phyloP scores from a whole-genome alignment of 2,113 vertebrate species.

The Circaetus gallicus region DNA sequence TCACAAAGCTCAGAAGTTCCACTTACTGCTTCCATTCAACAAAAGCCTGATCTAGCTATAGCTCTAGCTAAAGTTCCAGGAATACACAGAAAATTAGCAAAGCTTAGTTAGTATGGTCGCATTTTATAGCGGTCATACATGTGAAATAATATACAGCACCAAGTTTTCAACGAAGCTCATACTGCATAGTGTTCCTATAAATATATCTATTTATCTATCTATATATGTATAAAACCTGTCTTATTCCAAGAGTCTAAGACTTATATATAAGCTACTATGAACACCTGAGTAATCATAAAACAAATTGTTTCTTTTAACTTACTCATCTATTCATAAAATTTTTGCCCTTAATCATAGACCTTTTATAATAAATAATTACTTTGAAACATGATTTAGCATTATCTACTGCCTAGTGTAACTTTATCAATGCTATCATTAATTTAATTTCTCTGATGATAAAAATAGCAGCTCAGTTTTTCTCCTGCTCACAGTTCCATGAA shows the following conservation, averaged over 20 bases:
- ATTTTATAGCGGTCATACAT: not conserved
- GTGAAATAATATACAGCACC: not conserved
- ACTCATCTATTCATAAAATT: not conserved
- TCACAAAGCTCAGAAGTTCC: not conserved
- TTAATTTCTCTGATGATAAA: not conserved
- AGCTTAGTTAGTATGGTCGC: not conserved
- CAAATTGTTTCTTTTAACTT: not conserved
- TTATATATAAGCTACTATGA: not conserved
- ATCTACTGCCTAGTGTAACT: not conserved
- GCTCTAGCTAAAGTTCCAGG: not conserved
- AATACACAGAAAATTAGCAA: not conserved
- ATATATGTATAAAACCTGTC: not conserved
- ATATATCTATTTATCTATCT: not conserved
- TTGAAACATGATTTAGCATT: not conserved
- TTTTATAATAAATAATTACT: not conserved
- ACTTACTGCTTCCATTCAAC: not conserved
- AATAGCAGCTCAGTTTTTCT: not conserved
- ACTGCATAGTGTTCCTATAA: not conserved
- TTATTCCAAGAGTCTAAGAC: not conserved
- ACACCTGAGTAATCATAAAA: not conserved
- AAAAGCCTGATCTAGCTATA: not conserved
- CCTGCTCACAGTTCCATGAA: not conserved
- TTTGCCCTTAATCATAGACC: not conserved
- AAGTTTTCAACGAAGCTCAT: not conserved
- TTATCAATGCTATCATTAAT: not conserved